phyloP scores from a whole-genome alignment of 2,797 vertebrate genomes.

The Epinephelus awoara region DNA sequence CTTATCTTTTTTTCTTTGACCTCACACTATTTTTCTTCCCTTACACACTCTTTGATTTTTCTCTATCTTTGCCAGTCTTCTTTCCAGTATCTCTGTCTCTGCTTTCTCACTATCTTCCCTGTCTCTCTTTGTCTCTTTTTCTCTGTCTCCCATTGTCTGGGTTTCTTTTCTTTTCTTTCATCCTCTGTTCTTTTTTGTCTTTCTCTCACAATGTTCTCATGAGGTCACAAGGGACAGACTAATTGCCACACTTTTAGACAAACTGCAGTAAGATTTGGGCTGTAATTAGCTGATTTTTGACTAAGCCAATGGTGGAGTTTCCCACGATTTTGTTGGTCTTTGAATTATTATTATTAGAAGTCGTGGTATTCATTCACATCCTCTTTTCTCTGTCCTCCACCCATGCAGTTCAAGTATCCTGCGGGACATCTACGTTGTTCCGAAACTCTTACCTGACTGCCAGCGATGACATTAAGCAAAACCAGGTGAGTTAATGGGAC shows the following conservation, averaged over 20 bases:
- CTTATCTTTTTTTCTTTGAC: conserved; percentile 31
- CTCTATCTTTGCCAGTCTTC: conserved; percentile 9
- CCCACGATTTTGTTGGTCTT: conserved; percentile 5
- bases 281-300: conserved; percentile 25
- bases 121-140: background rate
- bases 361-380: conserved; percentile 3
- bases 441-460: conserved; percentile 96
- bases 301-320: conserved; percentile 14
- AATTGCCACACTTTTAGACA: conserved; percentile 36
- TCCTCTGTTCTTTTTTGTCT: conserved; percentile 1
- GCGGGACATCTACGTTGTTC: conserved; percentile 96
- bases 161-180: conserved; percentile 7
- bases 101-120: background rate
- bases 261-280: conserved; percentile 16
- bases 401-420: conserved; percentile 88
- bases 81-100: conserved; percentile 2
- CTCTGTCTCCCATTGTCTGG: background rate
- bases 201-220: conserved; percentile 5
- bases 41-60: conserved; percentile 19
- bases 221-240: conserved; percentile 23
- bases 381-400: conserved; percentile 6
- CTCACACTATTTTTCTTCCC: conserved; percentile 30
- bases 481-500: conserved; percentile 87
- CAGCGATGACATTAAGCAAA: conserved; percentile 96
- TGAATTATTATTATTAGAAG: conserved; percentile 4